phyloP scores from a whole-genome alignment of 2,888 invertebrate species.

The Danaus chrysippus region DNA sequence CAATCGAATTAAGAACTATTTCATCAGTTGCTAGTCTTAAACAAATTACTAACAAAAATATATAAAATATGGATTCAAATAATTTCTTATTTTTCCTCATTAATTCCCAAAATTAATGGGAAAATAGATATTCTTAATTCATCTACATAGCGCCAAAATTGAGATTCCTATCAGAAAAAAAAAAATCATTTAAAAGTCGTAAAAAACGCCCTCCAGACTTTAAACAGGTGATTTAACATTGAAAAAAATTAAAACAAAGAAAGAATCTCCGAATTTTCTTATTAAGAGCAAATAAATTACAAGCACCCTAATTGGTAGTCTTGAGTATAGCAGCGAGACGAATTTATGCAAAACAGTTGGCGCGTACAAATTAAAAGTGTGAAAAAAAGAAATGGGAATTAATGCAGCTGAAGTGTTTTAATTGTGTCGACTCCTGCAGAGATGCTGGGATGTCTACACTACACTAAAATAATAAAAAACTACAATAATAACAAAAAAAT shows the following conservation, averaged over 20 bases:
- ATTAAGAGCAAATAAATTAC: slow-evolving; percentile 71
- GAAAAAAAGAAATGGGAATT: slow-evolving; percentile 66
- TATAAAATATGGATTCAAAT: too few species aligned
- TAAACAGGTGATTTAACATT: background rate
- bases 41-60: too few species aligned
- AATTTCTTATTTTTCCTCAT: too few species aligned
- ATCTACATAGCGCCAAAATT: too few species aligned
- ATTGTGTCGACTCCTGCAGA: slow-evolving; percentile 48
- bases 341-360: slow-evolving; percentile 75
- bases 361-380: slow-evolving; percentile 73
- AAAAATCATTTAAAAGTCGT: too few species aligned
- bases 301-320: slow-evolving; percentile 63
- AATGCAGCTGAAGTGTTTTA: slow-evolving; percentile 74
- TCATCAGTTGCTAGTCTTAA: too few species aligned
- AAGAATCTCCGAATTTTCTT: slow-evolving; percentile 50
- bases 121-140: too few species aligned
- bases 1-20: too few species aligned
- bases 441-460: background rate
- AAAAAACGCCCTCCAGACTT: too few species aligned
- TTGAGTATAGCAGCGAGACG: slow-evolving; percentile 60
- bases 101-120: too few species aligned
- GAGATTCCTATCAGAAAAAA: too few species aligned
- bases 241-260: slow-evolving; percentile 23
- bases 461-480: background rate
- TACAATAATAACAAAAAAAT: too few species aligned